Base-by-base conservation (phyloP, 2,113 vertebrate genomes). In the Percopsis transmontana region DNA sequence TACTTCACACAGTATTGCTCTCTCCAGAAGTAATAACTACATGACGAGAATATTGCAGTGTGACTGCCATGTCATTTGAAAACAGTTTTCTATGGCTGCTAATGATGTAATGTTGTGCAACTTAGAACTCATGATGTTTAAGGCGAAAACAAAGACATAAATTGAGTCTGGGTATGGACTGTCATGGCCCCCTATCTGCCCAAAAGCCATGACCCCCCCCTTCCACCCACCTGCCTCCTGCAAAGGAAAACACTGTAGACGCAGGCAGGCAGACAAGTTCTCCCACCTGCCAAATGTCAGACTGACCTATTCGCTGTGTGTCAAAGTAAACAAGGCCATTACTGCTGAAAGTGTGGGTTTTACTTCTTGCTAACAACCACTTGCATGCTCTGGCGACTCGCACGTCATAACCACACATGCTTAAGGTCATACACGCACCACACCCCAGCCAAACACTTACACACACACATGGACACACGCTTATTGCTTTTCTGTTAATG, bases 351-450 rank as follows among this genome's bases (percentile, higher is more conserved):
- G 27, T 27, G 59, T 72, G 20, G 27, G 27, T 33, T 81, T 83
- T 72, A 63, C 67, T 7, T 0, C 13, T 73, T 47, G 56, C 23
- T 53, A 68, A 21, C 60, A 62, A 47, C 60, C 66, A 41, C 47
- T 63, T 59, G 53, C 15, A 11, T 75, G 57, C 54, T 55, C 62
- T 73, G 56, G 74, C 58, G 42, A 60, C 68, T 24, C 64, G 52
- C 47, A 59, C 54, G 27, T 33, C 27, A 33, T 33, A 33, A 33
- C 27, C 27, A 33, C 27, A 33, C 27, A 33, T 33, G 27, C 27
- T 33, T 33, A 33, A 6, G 27, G 27, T 33, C 27, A 33, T 33
- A 18, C 1, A 20, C 53, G n/a, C 57, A 19, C 33, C 0, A 66
- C 33, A 20, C 11, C 39, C 74, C 58, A 74, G 53, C 57, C 61